These are phyloP conservation scores for Heterotis niloticus DNA, from an alignment of 2,113 vertebrate species.

Conservation along the genomic window DNA sequence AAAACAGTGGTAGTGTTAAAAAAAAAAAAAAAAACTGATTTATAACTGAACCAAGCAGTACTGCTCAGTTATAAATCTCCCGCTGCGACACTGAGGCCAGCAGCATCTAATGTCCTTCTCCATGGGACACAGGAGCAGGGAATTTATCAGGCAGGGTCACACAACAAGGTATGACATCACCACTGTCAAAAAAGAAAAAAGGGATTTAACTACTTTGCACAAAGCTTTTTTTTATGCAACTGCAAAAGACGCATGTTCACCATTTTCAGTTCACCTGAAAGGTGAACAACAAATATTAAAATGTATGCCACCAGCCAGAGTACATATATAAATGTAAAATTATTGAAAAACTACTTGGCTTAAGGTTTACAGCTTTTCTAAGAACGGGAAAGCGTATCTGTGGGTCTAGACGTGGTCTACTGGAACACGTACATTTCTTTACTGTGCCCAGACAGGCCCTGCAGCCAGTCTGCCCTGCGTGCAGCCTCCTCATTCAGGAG, in stretches of 20 bases:
- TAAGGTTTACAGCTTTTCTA: not conserved
- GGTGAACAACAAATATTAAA: no score
- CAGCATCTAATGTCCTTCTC: constrained; percentile 28
- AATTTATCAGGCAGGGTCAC: constrained; percentile 19
- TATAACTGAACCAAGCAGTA: no score
- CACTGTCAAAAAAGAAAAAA: not conserved
- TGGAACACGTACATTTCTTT: not conserved
- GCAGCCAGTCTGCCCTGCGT: not conserved
- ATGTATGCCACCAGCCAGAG: no score
- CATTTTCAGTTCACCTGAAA: no score
- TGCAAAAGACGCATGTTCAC: no score
- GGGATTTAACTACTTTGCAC: not conserved
- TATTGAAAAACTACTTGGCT: not conserved
- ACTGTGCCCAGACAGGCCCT: not conserved
- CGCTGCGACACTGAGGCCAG: constrained; percentile 16
- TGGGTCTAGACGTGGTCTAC: no score
- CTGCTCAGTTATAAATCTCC: constrained; percentile 21
- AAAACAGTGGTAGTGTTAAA: no score
- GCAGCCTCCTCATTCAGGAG: not conserved
- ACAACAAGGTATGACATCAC: constrained; percentile 17
- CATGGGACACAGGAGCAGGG: constrained; percentile 14
- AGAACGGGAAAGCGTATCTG: not conserved
- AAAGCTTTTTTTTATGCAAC: not conserved
- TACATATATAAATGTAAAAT: no score
- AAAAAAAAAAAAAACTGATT: constrained; percentile 12